Conservation (phyloP, 2,797 vertebrate species). For the Triplophysa bombifrons region DNA sequence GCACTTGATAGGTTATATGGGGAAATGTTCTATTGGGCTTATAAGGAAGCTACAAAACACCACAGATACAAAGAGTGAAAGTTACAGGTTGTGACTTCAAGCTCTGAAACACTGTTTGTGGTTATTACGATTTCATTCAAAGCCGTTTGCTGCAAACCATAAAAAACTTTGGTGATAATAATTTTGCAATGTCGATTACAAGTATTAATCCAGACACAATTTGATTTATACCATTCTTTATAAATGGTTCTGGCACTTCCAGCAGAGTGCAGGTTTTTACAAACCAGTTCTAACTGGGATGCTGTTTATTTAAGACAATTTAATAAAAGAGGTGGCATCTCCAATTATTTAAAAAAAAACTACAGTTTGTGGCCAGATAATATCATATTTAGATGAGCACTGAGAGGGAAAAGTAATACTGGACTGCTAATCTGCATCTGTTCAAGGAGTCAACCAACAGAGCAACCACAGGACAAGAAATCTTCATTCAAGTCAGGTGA, state of each 20-base stretch:
- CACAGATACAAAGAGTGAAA: background rate
- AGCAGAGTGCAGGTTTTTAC: constrained; percentile 15
- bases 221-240: background rate
- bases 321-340: background rate
- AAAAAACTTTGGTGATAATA: constrained; percentile 35
- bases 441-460: no score
- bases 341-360: background rate
- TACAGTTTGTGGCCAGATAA: background rate
- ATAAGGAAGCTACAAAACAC: background rate
- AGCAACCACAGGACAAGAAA: background rate
- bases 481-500: constrained; percentile 7
- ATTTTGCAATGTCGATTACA: constrained; percentile 15
- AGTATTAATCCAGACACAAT: background rate
- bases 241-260: constrained; percentile 6
- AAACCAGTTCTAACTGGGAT: constrained; percentile 1
- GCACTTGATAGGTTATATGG: constrained; percentile 72
- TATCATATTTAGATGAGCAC: constrained; percentile 17
- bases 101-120: background rate
- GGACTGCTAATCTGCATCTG: background rate
- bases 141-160: constrained; percentile 6
- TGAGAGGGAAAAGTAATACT: constrained; percentile 3
- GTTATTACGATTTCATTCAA: background rate
- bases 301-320: background rate
- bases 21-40: constrained; percentile 24
- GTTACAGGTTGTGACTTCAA: background rate